Evolutionary conservation across 2,797 vertebrate species (phyloP), one percentile per base, ranked within the genome.

Genomic region (Spizella passerina): DNA sequence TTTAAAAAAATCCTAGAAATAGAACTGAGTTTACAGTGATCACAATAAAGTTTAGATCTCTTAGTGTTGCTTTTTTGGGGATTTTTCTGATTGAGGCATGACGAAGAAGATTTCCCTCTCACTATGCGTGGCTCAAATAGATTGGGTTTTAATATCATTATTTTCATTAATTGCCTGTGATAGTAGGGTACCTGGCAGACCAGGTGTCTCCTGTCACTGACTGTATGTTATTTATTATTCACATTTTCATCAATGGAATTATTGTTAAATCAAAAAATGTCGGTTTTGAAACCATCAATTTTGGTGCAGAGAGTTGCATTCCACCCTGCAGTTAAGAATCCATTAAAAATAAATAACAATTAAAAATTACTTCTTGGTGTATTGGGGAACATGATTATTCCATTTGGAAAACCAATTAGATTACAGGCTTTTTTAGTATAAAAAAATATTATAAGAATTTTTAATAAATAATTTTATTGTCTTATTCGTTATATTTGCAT

Each of bases 11-110:
- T 12, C 20, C 12, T 14, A 52, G 76, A 69, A 66, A 52, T 39
- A 57, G 10, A 81, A 38, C 46, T 60, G 32, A 30, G 16, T 44
- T 84, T 71, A 46, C 34, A 68, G 2, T 15, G 2, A 38, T 41
- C 75, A 30, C 19, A 39, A 39, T 55, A 47, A 75, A 52, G 39
- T 46, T 38, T 55, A 63, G 46, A 27, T 55, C 14, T 32, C 13
- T 36, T 66, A 23, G 26, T 68, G 30, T 16, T 55, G 39, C 7
- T 17, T 75, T 72, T 34, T 23, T 10, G 2, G 0, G 1, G 8
- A 46, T 30, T 56, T 65, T 76, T n/a, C 44, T 64, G 12, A 52
- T 75, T 57, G 46, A 61, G 49, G 24, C 14, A 32, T 38, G 41
- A 9, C 0, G 1, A 49, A 27, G 1, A 47, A 7, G 44, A 60